These are phyloP conservation scores for Ostrea denselamellosa DNA, from an alignment of 1,140 invertebrate species.

Conservation along the genomic window DNA sequence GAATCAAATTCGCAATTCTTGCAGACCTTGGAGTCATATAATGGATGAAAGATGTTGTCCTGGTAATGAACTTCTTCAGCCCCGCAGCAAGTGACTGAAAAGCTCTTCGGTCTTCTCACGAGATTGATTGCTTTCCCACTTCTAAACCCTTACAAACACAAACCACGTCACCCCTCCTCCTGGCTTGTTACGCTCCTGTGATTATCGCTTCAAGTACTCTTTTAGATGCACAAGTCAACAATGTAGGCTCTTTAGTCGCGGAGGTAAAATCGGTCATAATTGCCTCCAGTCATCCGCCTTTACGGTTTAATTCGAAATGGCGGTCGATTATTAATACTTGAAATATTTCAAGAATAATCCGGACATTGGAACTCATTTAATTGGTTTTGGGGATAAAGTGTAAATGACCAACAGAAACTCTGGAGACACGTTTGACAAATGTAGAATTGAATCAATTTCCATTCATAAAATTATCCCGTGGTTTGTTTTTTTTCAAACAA, in stretches of 20 bases:
- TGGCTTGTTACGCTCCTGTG: constrained; percentile 34
- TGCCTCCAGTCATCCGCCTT: constrained; percentile 43
- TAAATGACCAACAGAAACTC: constrained; percentile 23
- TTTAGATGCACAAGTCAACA: constrained; percentile 42
- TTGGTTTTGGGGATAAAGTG: constrained; percentile 41
- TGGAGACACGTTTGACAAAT: neutral
- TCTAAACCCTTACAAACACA: constrained; percentile 38
- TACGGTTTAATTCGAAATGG: constrained; percentile 38
- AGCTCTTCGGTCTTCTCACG: constrained; percentile 20
- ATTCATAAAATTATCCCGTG: too few species aligned
- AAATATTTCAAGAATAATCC: constrained; percentile 35
- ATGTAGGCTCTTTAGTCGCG: constrained; percentile 38
- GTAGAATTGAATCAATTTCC: neutral
- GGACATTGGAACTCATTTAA: constrained; percentile 34
- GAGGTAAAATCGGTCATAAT: constrained; percentile 43
- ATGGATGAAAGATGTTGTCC: constrained; percentile 42
- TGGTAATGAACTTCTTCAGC: constrained; percentile 43
- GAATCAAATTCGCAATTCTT: neutral
- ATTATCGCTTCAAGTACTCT: constrained; percentile 44
- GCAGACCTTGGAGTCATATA: constrained; percentile 40
- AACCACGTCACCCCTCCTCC: constrained; percentile 41
- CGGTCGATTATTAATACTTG: constrained; percentile 40
- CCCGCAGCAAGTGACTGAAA: constrained; percentile 34
- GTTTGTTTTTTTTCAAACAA: too few species aligned
- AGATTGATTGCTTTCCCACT: constrained; percentile 45